Evolutionary conservation across 2,888 invertebrate species (phyloP).

Genomic region (Eledona agricola): DNA sequence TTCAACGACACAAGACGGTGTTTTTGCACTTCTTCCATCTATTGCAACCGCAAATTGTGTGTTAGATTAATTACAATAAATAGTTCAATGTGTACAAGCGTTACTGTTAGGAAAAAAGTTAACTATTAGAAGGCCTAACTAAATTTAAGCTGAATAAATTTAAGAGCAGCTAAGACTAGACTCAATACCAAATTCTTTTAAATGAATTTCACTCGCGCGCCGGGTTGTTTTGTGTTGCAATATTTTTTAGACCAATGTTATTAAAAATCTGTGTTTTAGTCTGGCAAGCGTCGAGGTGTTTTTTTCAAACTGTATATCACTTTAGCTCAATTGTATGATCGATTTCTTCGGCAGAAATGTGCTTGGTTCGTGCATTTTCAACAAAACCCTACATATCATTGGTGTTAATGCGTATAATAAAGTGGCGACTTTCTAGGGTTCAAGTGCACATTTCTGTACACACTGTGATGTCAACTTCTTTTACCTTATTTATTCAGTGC

Average conservation of each 20-base stretch:
- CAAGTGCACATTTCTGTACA: constrained; percentile 47
- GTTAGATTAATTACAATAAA: constrained; percentile 38
- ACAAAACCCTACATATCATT: constrained; percentile 22
- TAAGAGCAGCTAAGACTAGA: constrained; percentile 41
- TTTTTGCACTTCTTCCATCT: constrained; percentile 49
- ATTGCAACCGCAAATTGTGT: constrained; percentile 44
- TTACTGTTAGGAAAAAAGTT: constrained; percentile 48
- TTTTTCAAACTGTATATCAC: constrained; percentile 21
- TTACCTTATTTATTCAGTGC: constrained; percentile 40
- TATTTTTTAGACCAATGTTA: constrained; percentile 27
- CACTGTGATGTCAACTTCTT: constrained; percentile 44
- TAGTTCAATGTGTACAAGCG: constrained; percentile 41
- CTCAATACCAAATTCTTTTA: constrained; percentile 33
- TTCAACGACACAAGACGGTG: constrained; percentile 42
- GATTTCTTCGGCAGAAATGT: constrained; percentile 34
- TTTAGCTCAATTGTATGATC: constrained; percentile 32
- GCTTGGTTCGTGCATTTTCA: constrained; percentile 17
- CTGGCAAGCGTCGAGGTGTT: constrained; percentile 17
- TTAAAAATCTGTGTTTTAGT: constrained; percentile 21
- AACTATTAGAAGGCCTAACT: constrained; percentile 61
- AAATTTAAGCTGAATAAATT: constrained; percentile 54
- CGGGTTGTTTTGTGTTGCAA: constrained; percentile 26
- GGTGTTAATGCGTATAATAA: constrained; percentile 7
- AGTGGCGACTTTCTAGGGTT: no score
- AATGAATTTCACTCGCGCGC: constrained; percentile 7